Evolutionary conservation across 2,113 vertebrate genomes (phyloP), one percentile per base, ranked within the genome.

Genomic region (Lates calcarifer): DNA sequence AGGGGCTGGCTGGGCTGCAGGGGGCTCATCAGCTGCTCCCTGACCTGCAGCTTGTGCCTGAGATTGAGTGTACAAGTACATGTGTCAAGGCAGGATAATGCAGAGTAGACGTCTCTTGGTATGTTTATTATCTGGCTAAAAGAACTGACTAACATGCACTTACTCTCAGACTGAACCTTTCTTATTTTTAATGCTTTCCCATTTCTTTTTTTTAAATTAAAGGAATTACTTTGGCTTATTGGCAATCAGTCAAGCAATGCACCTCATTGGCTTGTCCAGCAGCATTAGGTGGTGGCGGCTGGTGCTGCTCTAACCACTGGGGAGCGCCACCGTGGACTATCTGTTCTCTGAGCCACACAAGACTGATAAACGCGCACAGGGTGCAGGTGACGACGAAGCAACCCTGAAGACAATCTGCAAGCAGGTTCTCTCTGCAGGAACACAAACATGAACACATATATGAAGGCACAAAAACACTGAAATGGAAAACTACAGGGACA

Each of bases 301-400:
- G 96, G 53, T 98, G 98, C 60, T 99, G 98, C 82, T 99, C 98
- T 85, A 99, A 73, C 98, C 98, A 99, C 71, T 97, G 96, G 0
- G 98, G 98, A 22, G 98, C 98, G 64, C 98, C 98, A 15, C 98
- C 98, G 0, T 99, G 98, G 76, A 99, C 97, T 0, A 99, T 99
- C 92, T 99, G 98, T 81, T 99, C 98, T 86, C 98, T 95, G 79
- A 99, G 93, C 98, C 98, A 99, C 43, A 99, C 98, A 72, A 99
- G 95, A 90, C 98, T 99, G 90, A 99, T 99, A 87, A 99, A 99
- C 0, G 98, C 98, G 69, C 98, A 99, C 33, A 99, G 94, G 0
- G 98, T 99, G 93, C 98, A 99, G 0, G 98, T 99, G 55, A 99
- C 98, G 90, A 99, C 98, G 70, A 99, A 99, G 87, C 97, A 99